Evolutionary conservation across 2,888 invertebrate genomes (phyloP), one percentile per base, ranked within the genome.

Genomic region (Dorcus parallelipipedus): DNA sequence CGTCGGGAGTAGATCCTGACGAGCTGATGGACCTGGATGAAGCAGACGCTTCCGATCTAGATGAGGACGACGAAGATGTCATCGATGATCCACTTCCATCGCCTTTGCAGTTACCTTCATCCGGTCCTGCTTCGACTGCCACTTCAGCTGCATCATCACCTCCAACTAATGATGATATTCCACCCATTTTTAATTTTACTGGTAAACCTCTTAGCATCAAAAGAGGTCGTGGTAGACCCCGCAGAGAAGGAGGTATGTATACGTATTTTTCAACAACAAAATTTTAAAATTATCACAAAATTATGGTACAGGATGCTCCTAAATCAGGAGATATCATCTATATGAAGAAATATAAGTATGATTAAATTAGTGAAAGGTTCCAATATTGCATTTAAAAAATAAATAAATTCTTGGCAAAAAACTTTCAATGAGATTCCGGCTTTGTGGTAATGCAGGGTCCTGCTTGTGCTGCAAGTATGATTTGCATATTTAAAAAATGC

Each of bases 191-290:
- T 72, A 78, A 79, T 63, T 81, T 82, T 65, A 79, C 81, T 59
- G 83, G 85, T 38, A 85, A 85, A 73, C 84, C 85, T 50, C 73
- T 84, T 52, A 84, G 87, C 64, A 83, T 91, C 64, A 91, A 91
- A 50, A 89, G 91, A 14, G 91, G 92, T 9, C 82, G 92, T 69
- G 91, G 92, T 6, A 82, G 92, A 69, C 91, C 92, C 9, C 83
- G 91, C 62, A 90, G 91, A 71, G 91, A 91, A 76, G 87, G 87
- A 59, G 82, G 83, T 68, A 67, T n/a, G 49, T 42, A 23, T 7
- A 33, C 26, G 9, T 33, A 40, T 9, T 47, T 17, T 9, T 9
- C 45, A 53, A 53, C n/a, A 33, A 33, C 0, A 33, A 7, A 4
- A 33, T 33, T 6, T n/a, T n/a, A n/a, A 33, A 6, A 33, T 20